Base-by-base conservation (phyloP, 1,140 invertebrate genomes). In the Dinothrombium tinctorium region DNA sequence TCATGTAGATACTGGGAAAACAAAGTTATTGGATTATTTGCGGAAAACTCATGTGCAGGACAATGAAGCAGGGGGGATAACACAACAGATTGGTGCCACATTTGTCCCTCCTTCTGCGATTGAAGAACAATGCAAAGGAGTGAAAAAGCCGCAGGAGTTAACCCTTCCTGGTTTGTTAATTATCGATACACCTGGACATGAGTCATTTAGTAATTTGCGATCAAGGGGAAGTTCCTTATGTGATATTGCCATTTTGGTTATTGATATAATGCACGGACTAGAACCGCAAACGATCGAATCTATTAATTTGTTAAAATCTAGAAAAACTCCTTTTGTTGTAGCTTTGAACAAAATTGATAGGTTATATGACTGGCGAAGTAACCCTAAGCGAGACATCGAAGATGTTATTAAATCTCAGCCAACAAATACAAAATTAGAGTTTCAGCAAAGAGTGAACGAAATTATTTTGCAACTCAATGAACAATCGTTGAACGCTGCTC, bases 1-100 rank as follows among this genome's bases (percentile, higher is more conserved):
- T n/a, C 94, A 99, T 57, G 94, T 99, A 25, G 94, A 99, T 64
- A 98, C 94, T 0, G 92, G 90, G 31, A 99, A 99, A 68, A 99
- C 94, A 0, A 98, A 98, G 62, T 96, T 99, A 51, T 59, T 99
- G 31, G 94, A 99, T 38, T 41, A 56, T 47, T 62, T 94, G 25
- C 66, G 87, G 22, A 66, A 83, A 28, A 92, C 83, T 0, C 77
- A 94, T 59, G 92, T 99, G 0, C 94, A 99, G 60, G 90, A 96
- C 53, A 82, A 82, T 12, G 94, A 99, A 64, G 92, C 92, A 22
- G 94, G 94, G 47, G 94, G 94, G 48, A 99, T 99, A 42, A 99
- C 94, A 0, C 94, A 99, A 61, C 94, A 99, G 63, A 99, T 99
- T 53, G 92, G 92, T 51, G 92, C 92, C 14, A 98, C 94, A 4